Percentiles rank a stretch among this genome's conserved stretches.
These are phyloP conservation scores for Steinernema carpocapsae DNA, from an alignment of 2,888 invertebrate genomes.

Conservation along the genomic window DNA sequence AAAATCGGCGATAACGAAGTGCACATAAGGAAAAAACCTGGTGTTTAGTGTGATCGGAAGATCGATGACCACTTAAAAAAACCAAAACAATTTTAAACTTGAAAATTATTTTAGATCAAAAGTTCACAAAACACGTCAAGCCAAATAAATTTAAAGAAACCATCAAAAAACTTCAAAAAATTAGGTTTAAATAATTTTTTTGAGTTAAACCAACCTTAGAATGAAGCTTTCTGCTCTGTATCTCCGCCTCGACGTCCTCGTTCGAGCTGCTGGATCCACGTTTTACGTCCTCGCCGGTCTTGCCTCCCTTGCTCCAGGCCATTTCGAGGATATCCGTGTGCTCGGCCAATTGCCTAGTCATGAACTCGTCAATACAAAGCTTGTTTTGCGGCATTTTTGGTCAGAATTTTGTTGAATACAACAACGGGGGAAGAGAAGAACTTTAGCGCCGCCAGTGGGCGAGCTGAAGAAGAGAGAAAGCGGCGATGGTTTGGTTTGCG, in stretches of 20 bases:
- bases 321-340: slow-evolving; percentile 59
- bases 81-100: no score
- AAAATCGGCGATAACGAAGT: no score
- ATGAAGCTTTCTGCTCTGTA: slow-evolving; percentile 10
- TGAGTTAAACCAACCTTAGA: slow-evolving; percentile 13
- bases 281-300: slow-evolving; percentile 45
- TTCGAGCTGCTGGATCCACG: slow-evolving; percentile 36
- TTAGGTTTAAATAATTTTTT: no score
- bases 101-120: no score
- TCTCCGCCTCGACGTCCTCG: slow-evolving; percentile 14
- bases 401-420: not conserved
- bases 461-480: not conserved
- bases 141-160: no score
- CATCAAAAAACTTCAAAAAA: no score
- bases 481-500: slow-evolving; percentile 5
- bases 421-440: not conserved
- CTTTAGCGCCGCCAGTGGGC: slow-evolving; percentile 7
- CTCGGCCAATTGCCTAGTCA: slow-evolving; percentile 50
- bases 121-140: no score
- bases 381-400: slow-evolving; percentile 14
- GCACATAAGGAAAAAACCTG: no score
- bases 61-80: no score
- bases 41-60: no score
- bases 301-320: slow-evolving; percentile 50
- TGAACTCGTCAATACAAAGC: slow-evolving; percentile 41